A percentile compares a stretch with the other conserved stretches of the same genome.
Conservation (phyloP, 2,888 invertebrate genomes). For the Portevinia maculata region DNA sequence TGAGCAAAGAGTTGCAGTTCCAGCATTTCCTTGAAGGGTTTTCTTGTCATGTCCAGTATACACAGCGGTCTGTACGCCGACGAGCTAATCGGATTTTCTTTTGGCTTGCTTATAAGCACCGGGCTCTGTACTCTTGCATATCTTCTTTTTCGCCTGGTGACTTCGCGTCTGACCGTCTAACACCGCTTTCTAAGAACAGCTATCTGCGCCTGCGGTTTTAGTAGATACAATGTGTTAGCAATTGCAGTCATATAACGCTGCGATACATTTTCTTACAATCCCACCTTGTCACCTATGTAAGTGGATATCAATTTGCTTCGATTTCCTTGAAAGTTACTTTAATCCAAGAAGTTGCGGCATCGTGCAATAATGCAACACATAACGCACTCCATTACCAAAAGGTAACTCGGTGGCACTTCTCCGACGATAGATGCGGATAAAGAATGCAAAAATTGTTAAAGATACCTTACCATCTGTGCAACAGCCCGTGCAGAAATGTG, state of each 20-base stretch:
- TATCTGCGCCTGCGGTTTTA: no score
- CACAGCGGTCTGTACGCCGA: no score
- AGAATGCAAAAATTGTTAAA: conserved; percentile 19
- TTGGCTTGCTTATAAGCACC: no score
- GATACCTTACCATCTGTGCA: background rate
- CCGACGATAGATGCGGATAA: conserved; percentile 14
- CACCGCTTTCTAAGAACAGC: no score
- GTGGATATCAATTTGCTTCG: background rate
- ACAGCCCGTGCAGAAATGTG: background rate
- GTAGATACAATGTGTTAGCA: background rate
- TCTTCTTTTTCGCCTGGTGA: no score
- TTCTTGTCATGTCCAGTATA: no score
- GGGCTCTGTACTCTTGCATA: no score
- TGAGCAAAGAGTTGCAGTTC: no score
- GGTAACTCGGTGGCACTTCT: conserved; percentile 17
- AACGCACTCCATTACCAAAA: background rate
- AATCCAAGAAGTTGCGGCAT: background rate
- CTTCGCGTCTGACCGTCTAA: no score
- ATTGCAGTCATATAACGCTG: background rate
- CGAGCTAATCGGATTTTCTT: no score
- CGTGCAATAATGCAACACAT: background rate
- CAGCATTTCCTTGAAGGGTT: no score
- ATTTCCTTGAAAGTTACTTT: background rate
- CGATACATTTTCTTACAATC: background rate
- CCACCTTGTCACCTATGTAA: background rate